phyloP scores from a whole-genome alignment of 1,140 invertebrate genomes.

The Drosophila chauvacae region DNA sequence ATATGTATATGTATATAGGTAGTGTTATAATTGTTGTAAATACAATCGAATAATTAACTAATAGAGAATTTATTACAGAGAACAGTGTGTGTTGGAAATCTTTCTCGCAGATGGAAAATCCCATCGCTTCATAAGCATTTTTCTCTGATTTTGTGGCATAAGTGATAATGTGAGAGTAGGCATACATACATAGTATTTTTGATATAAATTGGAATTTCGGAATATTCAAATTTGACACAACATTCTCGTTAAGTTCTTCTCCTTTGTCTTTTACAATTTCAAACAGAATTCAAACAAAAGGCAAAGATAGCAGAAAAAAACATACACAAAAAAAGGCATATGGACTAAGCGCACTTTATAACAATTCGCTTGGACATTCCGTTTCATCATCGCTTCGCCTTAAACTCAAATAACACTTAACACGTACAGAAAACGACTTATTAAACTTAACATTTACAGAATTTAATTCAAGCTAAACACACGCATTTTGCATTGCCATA shows the following conservation, averaged over 20 bases:
- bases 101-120: constrained; percentile 22
- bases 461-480: constrained; percentile 72
- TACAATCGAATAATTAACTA: constrained; percentile 80
- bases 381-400: constrained; percentile 35
- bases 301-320: neutral
- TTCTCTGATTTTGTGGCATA: constrained; percentile 38
- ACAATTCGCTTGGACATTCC: constrained; percentile 31
- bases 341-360: constrained; percentile 45
- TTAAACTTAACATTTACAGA: constrained; percentile 64
- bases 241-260: constrained; percentile 8
- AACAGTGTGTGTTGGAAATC: constrained; percentile 43
- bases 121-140: constrained; percentile 9
- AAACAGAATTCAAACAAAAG: constrained; percentile 21
- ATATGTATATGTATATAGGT: constrained; percentile 39
- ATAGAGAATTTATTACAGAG: constrained; percentile 64
- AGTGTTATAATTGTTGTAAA: constrained; percentile 70
- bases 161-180: constrained; percentile 43
- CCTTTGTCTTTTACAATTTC: constrained; percentile 30
- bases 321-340: constrained; percentile 27
- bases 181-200: constrained; percentile 50
- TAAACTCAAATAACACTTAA: constrained; percentile 82
- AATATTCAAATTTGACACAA: constrained; percentile 65
- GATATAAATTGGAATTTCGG: constrained; percentile 46
- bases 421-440: constrained; percentile 62
- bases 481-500: constrained; percentile 46